Conservation (phyloP, 2,113 vertebrate genomes). For the Campylomormyrus numenius region DNA sequence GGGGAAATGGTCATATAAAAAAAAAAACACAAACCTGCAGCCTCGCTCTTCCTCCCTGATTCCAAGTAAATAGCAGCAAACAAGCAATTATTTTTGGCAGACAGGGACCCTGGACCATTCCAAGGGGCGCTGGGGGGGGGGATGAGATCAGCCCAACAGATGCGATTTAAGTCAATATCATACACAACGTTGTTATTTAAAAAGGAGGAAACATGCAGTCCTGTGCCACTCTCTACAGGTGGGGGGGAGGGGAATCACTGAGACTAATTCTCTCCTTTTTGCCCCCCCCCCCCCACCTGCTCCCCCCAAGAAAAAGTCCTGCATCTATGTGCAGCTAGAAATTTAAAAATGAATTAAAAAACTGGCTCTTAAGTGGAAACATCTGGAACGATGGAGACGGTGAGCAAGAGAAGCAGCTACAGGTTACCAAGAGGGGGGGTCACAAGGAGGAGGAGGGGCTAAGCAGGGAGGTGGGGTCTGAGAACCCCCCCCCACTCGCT, state of each 20-base stretch:
- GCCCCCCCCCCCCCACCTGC: constrained; percentile 36
- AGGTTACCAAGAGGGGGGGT: neutral
- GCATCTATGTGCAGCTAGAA: constrained; percentile 47
- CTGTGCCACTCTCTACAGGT: constrained; percentile 13
- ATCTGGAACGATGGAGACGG: constrained; percentile 52
- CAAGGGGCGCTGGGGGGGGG: constrained; percentile 42
- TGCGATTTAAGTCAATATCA: constrained; percentile 70
- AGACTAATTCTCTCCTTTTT: constrained; percentile 55
- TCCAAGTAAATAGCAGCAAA: constrained; percentile 67
- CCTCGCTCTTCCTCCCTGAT: constrained; percentile 47
- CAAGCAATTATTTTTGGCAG: constrained; percentile 68
- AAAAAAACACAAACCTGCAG: constrained; percentile 6
- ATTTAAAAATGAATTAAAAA: constrained; percentile 33
- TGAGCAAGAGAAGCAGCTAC: neutral
- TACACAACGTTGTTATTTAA: constrained; percentile 59
- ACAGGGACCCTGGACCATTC: constrained; percentile 42
- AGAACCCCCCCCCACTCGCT: neutral
- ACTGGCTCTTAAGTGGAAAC: constrained; percentile 60
- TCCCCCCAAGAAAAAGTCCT: constrained; percentile 30
- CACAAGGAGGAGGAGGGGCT: neutral
- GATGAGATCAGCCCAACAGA: constrained; percentile 64
- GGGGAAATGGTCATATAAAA: neutral
- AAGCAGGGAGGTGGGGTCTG: neutral
- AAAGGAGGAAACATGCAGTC: constrained; percentile 30
- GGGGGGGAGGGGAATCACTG: constrained; percentile 52